Evolutionary conservation across 2,797 vertebrate species (phyloP).

Genomic region (Chromis chromis): DNA sequence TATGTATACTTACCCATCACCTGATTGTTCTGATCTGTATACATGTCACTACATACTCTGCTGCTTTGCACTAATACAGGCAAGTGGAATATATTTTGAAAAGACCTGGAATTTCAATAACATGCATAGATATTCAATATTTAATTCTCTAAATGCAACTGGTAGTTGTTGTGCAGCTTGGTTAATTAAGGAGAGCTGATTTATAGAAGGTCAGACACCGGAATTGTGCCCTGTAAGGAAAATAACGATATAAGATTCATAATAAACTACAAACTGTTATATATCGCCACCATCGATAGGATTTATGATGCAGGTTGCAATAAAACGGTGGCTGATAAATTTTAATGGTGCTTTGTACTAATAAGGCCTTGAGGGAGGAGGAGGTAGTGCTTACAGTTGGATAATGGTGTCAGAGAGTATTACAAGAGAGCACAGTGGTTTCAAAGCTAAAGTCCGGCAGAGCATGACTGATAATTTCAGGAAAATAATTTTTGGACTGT

Average conservation of each 20-base stretch:
- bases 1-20: neutral
- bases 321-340: slow-evolving; percentile 93
- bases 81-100: slow-evolving; percentile 34
- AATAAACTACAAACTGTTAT: slow-evolving; percentile 87
- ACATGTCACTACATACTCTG: slow-evolving; percentile 10
- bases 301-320: slow-evolving; percentile 89
- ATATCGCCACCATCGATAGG: slow-evolving; percentile 84
- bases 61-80: slow-evolving; percentile 9
- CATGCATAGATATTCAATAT: slow-evolving; percentile 89
- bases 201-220: slow-evolving; percentile 85
- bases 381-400: slow-evolving; percentile 47
- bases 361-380: slow-evolving; percentile 82
- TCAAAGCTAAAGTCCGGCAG: slow-evolving; percentile 29
- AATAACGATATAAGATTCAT: slow-evolving; percentile 89
- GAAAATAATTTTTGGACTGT: neutral
- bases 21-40: neutral
- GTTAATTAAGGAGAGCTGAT: slow-evolving; percentile 91
- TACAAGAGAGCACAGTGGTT: slow-evolving; percentile 45
- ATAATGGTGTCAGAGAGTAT: slow-evolving; percentile 55
- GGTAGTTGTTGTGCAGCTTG: slow-evolving; percentile 85
- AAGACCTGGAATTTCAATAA: slow-evolving; percentile 82
- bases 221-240: slow-evolving; percentile 68
- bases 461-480: slow-evolving; percentile 21
- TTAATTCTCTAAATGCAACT: slow-evolving; percentile 94
- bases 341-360: slow-evolving; percentile 93